phyloP scores from a whole-genome alignment of 2,113 vertebrate genomes.

The Ptilonorhynchus violaceus region DNA sequence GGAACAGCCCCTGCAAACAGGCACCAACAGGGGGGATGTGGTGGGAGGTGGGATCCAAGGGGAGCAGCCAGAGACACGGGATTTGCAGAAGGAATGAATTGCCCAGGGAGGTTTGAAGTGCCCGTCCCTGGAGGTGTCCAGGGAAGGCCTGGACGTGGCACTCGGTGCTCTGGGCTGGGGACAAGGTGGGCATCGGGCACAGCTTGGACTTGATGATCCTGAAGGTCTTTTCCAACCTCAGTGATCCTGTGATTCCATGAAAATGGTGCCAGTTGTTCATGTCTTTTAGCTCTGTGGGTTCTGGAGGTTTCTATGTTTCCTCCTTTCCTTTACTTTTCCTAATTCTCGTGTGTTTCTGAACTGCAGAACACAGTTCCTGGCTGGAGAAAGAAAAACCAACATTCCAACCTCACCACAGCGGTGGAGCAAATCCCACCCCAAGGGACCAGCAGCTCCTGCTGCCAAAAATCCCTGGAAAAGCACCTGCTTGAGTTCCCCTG shows the following conservation, averaged over 20 bases:
- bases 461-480: background rate
- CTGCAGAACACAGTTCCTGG: background rate
- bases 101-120: background rate
- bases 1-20: background rate
- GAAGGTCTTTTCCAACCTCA: background rate
- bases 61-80: fast-evolving
- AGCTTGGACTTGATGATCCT: background rate
- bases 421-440: background rate
- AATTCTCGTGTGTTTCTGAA: background rate
- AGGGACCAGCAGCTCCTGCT: background rate
- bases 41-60: background rate
- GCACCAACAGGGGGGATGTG: fast-evolving
- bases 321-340: background rate
- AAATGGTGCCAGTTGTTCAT: background rate
- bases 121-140: background rate
- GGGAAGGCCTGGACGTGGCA: background rate
- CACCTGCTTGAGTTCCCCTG: background rate
- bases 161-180: background rate
- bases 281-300: background rate
- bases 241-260: background rate
- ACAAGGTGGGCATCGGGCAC: background rate
- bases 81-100: background rate
- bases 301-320: background rate
- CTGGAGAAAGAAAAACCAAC: background rate
- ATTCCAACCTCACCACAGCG: background rate